A percentile compares a stretch with the other conserved stretches of the same genome.
phyloP scores from a whole-genome alignment of 2,797 vertebrate genomes.

The Sebastes glaucus region DNA sequence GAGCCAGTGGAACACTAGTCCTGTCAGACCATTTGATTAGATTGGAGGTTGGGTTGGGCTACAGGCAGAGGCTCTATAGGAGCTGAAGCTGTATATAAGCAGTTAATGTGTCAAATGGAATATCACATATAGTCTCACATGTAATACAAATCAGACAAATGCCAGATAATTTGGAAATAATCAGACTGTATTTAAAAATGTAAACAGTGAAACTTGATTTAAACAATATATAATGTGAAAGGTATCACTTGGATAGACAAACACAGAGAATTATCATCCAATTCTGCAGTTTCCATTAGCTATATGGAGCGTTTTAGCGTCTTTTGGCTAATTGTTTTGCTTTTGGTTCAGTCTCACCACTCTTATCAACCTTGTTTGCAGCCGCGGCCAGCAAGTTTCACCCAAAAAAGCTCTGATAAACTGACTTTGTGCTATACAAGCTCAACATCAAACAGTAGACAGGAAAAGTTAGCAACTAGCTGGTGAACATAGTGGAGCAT shows the following conservation, averaged over 20 bases:
- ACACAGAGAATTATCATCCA: neutral
- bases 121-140: neutral
- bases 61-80: neutral
- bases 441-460: neutral
- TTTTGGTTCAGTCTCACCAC: neutral
- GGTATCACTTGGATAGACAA: neutral
- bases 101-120: conserved; percentile 4
- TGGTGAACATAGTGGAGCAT: neutral
- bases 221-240: neutral
- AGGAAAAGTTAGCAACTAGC: neutral
- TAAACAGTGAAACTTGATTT: too few species aligned
- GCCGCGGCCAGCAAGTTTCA: neutral
- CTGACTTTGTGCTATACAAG: neutral
- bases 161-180: neutral
- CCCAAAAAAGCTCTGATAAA: neutral
- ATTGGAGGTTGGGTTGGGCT: neutral
- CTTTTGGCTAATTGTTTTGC: neutral
- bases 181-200: neutral
- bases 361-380: neutral
- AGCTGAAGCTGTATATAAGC: neutral
- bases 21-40: neutral
- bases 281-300: neutral
- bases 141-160: neutral
- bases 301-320: neutral
- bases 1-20: neutral